Evolutionary conservation across 2,797 vertebrate species (phyloP), one percentile per base, ranked within the genome.

Genomic region (Ptychobarbus kaznakovi): DNA sequence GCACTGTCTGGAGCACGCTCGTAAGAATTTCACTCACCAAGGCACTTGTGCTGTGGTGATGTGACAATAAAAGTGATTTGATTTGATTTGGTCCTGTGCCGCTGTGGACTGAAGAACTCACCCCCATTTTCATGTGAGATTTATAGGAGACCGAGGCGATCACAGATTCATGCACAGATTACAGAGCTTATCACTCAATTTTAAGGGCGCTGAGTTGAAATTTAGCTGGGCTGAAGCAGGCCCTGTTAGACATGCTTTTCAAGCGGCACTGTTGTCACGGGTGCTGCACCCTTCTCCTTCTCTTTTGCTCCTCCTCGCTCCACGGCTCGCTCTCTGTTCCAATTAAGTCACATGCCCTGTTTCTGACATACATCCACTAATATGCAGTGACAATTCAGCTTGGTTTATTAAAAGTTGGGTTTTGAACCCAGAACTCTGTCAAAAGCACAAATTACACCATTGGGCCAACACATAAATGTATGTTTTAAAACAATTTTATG

Each of bases 341-440:
- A 15, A 7, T 72, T 72, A 72, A 25, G 22, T 15, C 40, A 72
- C 22, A 44, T n/a, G 6, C 69, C 40, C 40, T 15, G 22, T 70
- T 42, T 70, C 22, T 70, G 68, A 25, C 42, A 72, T 44, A 25
- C 22, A 72, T 44, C 40, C 69, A 44, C 40, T 72, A 72, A 72
- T 72, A 25, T 72, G 40, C 69, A 44, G 69, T 25, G 69, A 72
- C 69, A 72, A 8, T 44, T 44, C 6, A 0, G 22, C 69, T 65
- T 32, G 63, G 63, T 32, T 13, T 63, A n/a, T 63, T 63, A 63
- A 65, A 65, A 16, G 28, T 28, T 58, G 3, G 58, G 58, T 22
- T 70, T n/a, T 70, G 1, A 42, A n/a, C 11, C 1, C 40, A 44
- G 69, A 72, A 25, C 69, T 72, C 1, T 25, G 69, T 42, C 22